Evolutionary conservation across 2,888 invertebrate genomes (phyloP), one percentile per base, ranked within the genome.

Genomic region (Hesperia comma): DNA sequence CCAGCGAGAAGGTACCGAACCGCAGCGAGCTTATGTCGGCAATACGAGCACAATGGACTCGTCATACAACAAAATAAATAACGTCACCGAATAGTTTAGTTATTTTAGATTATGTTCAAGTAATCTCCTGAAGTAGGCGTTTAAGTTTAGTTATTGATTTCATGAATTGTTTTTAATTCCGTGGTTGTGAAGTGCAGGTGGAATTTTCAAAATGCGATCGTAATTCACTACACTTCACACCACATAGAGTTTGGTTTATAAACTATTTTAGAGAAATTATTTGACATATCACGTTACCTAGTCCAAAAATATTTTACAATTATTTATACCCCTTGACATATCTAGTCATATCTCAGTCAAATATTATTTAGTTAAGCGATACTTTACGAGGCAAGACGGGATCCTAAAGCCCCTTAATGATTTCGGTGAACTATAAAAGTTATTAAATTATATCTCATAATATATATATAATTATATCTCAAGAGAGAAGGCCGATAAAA

Each of bases 1-100:
- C 97, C 37, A 97, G 97, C 87, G 97, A 97, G 79, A 96, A 96
- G 84, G 95, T 97, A 69, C 97, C 97, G 6, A 96, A 97, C 80
- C 94, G 97, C 63, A 97, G 96, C 85, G 97, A 97, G 82, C 93
- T 97, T 82, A 96, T 97, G 96, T 95, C 95, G 26, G 96, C 97
- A 76, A 95, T 97, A 74, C 93, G 97, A 73, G 95, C 96, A 7
- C 95, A 95, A 71, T 97, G 97, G 97, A 97, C 97, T 19, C 93
- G 97, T 75, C 97, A 97, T 82, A 98, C 97, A 33, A 97, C 97
- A 40, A 97, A 97, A 88, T 97, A 93, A 83, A 84, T 63, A 2
- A 0, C 41, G 3, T 62, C 41, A 21, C 62, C 41, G 58, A 69
- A 63, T 68, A 67, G 68, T 53, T 74, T 74, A 82, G 79, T 82